Conservation (phyloP, 2,113 vertebrate species). For the Xenus cinereus region DNA sequence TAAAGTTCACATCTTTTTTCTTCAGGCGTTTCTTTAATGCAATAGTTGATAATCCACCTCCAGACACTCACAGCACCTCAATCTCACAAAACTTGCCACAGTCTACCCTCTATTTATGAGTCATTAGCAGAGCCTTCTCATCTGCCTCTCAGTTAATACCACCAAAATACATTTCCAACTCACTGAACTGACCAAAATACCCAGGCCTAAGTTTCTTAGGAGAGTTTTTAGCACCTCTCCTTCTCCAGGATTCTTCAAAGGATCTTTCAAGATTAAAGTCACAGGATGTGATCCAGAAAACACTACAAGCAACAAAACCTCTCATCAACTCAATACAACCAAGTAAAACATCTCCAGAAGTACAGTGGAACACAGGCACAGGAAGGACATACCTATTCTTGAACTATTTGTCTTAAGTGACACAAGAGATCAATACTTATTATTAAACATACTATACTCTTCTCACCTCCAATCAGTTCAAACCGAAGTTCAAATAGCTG, state of each 20-base stretch:
- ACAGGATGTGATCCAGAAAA: background rate
- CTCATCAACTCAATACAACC: rapidly evolving
- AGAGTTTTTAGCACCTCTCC: background rate
- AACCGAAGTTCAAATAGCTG: background rate
- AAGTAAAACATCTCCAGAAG: background rate
- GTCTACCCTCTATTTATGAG: background rate
- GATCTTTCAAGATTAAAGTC: background rate
- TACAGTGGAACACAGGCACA: background rate
- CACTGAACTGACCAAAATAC: background rate
- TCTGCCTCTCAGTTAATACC: background rate
- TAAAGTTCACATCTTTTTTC: background rate
- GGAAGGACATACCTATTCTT: rapidly evolving
- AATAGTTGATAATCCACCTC: background rate
- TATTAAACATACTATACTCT: rapidly evolving
- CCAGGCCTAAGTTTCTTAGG: background rate
- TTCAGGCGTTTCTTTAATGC: background rate
- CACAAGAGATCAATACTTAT: background rate
- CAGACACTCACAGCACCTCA: background rate
- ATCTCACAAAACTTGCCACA: background rate
- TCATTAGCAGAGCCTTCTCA: background rate
- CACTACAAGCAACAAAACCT: background rate
- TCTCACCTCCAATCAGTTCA: background rate
- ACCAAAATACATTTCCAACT: background rate
- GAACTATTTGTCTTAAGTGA: background rate
- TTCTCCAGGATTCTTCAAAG: background rate